These are phyloP conservation scores for Dione vanillae DNA, from an alignment of 2,888 invertebrate genomes.

Conservation along the genomic window DNA sequence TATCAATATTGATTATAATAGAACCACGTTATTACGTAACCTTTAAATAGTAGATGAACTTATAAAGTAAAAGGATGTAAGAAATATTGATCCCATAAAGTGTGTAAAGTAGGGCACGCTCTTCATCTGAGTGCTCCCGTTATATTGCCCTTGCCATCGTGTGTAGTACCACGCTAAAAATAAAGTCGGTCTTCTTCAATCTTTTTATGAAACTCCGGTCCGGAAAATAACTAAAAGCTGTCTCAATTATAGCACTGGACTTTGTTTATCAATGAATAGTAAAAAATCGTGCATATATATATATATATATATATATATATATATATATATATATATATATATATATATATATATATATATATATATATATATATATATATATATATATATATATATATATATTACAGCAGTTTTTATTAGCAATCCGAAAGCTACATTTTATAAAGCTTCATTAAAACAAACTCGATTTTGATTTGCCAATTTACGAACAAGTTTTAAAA, in stretches of 20 bases:
- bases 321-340: too few species aligned
- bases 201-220: not conserved
- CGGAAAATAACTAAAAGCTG: too few species aligned
- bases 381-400: too few species aligned
- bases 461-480: slow-evolving; percentile 3
- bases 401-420: too few species aligned
- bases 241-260: too few species aligned
- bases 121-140: slow-evolving; percentile 26
- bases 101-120: slow-evolving; percentile 33
- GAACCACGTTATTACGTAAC: not conserved
- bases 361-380: too few species aligned
- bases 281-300: too few species aligned
- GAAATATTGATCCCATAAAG: slow-evolving; percentile 23
- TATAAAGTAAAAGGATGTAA: slow-evolving; percentile 11
- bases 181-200: not conserved
- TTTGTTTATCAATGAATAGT: too few species aligned
- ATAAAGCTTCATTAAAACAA: not conserved
- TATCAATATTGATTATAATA: too few species aligned
- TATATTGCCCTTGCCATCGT: slow-evolving; percentile 12
- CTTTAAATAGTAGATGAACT: not conserved
- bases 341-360: too few species aligned
- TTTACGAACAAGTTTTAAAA: not conserved
- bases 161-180: not conserved
- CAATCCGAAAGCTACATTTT: not conserved
- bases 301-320: too few species aligned